Evolutionary conservation across 1,140 invertebrate species (phyloP).

Genomic region (Papilio glaucus): DNA sequence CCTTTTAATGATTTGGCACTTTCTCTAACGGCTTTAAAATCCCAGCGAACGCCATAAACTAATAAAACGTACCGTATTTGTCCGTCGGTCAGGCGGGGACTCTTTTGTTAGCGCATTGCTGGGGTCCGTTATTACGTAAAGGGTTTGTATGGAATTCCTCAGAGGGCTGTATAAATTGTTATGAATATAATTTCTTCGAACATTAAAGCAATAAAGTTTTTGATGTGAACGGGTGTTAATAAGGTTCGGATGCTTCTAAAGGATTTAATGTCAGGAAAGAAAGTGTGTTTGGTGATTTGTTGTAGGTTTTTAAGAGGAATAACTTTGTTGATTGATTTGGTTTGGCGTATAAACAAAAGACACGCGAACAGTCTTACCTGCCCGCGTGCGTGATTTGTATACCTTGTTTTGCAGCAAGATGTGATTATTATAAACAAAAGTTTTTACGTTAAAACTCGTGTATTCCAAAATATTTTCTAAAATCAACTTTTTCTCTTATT

Average conservation of each 20-base stretch:
- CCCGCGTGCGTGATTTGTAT: no score
- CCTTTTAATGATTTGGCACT: constrained; percentile 32
- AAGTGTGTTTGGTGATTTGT: constrained; percentile 4
- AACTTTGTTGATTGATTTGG: background rate
- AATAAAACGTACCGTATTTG: constrained; percentile 26
- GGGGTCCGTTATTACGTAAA: constrained; percentile 32
- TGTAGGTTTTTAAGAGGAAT: background rate
- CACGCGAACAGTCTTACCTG: no score
- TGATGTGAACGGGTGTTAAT: constrained; percentile 18
- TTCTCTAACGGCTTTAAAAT: constrained; percentile 35
- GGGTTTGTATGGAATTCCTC: constrained; percentile 19
- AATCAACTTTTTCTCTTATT: no score
- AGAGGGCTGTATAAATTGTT: constrained; percentile 26
- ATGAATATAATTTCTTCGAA: constrained; percentile 30
- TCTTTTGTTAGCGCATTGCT: constrained; percentile 19
- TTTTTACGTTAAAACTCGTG: no score
- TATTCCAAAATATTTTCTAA: no score
- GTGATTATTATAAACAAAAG: no score
- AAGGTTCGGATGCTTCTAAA: background rate
- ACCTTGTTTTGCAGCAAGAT: no score
- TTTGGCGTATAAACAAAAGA: background rate
- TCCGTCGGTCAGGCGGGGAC: constrained; percentile 2
- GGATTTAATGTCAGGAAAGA: background rate
- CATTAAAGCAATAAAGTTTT: constrained; percentile 13
- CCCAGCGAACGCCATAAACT: constrained; percentile 25